Evolutionary conservation across 2,113 vertebrate species (phyloP), one percentile per base, ranked within the genome.

Genomic region (Alethe castanea): DNA sequence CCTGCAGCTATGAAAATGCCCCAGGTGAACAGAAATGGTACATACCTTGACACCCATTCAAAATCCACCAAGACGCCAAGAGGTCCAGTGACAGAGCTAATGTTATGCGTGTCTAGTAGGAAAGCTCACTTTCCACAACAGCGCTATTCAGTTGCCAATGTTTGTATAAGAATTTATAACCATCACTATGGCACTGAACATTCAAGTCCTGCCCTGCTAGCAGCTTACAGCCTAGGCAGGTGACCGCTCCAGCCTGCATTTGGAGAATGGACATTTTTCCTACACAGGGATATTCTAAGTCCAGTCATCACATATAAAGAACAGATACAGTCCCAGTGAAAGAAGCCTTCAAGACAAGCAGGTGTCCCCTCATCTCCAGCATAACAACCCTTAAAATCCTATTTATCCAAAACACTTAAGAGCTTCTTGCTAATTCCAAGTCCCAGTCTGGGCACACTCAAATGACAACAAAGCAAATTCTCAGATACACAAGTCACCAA

Each of bases 91-190:
- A 42, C 29, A 67, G 19, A 91, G 38, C 6, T 61, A 25, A 48
- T n/a, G 17, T 14, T 60, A 33, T 0, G 11, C 6, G 20, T 7
- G 23, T 23, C 14, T 52, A 72, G 13, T 1, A 52, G 42, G 24
- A 82, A 67, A 90, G 29, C 22, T 67, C 25, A 47, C 42, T 60
- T 76, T 52, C 53, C 70, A 52, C 16, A 56, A 5, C 24, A 71
- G 18, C 26, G 28, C 20, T 67, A 44, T 52, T 85, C 53, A 26
- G 20, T 42, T 83, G 47, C 3, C 40, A 18, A 36, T 12, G 4
- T 44, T 85, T 79, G 5, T 18, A 8, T 50, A 62, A 71, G 38
- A 70, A 56, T 38, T 90, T 79, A 19, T 56, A 71, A 50, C 24
- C 19, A 76, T 16, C 11, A 28, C 14, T 17, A 5, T 6, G 15